Evolutionary conservation across 1,140 invertebrate genomes (phyloP), one percentile per base, ranked within the genome.

Genomic region (Drosophila equinoxialis): DNA sequence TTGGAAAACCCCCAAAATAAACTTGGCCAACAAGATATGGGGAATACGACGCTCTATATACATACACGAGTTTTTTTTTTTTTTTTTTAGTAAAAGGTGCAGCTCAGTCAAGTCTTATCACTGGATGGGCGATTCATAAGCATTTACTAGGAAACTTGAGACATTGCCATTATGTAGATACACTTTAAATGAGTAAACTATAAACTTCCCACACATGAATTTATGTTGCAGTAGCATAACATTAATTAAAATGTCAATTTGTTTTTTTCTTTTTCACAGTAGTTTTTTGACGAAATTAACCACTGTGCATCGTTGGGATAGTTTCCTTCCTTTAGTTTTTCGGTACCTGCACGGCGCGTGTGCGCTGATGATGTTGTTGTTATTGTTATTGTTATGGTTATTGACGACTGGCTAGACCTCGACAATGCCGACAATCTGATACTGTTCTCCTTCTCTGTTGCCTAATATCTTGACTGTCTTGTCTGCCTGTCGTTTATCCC

Each of bases 401-500:
- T 17, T 17, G 45, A 23, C 6, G 45, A 23, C 6, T 51, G 45
- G 45, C 45, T 51, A 51, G 45, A 51, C 45, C 45, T 6, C 45
- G 7, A 51, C 65, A 79, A 83, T 80, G 63, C 42, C 23, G 54
- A 85, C 35, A 78, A 85, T 78, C 14, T 81, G 81, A 51, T 68
- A 79, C 78, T 74, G 74, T 74, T 71, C 69, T 39, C 37, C 11
- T 30, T 30, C 30, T 37, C 35, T n/a, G 33, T 17, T 59, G 45
- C 45, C 45, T 51, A 51, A 51, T 51, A 51, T 51, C 6, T 42
- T 6, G 10, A 37, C 35, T 10, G 10, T 37, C 35, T 11, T 42
- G 45, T 51, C 42, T 35, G 30, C 51, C 71, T 86, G 71, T 86
- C 83, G 68, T 73, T 87, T 66, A 86, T 87, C 79, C 68, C 68